Evolutionary conservation across 2,888 invertebrate species (phyloP), one percentile per base, ranked within the genome.

Genomic region (Ormyrus labotus): DNA sequence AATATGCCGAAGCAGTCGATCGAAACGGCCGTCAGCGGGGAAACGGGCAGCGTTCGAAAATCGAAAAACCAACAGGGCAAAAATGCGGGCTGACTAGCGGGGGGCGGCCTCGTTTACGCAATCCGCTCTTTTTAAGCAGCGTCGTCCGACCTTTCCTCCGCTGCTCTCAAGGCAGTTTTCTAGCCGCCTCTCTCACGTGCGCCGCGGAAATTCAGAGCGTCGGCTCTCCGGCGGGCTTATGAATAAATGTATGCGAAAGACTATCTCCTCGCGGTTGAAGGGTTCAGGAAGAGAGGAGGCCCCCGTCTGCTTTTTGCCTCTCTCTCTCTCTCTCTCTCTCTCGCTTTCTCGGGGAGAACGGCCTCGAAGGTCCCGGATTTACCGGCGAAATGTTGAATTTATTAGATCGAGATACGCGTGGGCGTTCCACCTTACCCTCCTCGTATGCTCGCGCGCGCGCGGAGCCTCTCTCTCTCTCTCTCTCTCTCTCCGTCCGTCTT

Each of bases 371-470:
- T 84, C 84, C 84, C 83, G 84, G 83, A 85, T 85, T 85, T 89
- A 88, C 88, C 87, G 87, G 89, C 88, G 89, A 90, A 90, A 90
- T 89, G 90, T 90, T 89, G 89, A 88, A 90, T 90, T 90, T 90
- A 90, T 90, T 90, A 89, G 90, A 90, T 90, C 90, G 89, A 89
- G 90, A 90, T 90, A 90, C 87, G 89, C 87, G 87, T 88, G 90
- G 90, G 90, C 90, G 90, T 90, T 87, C 83, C 89, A 82, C 81
- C 85, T 84, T 83, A 84, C 85, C 84, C 83, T 85, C 86, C 82
- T 83, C 82, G 11, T n/a, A 13, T 11, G 57, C 13, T 10, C 80
- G 47, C 63, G 6, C 51, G 55, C 11, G 7, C 78, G 51, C 72
- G 47, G 5, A 9, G 6, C 60, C 68, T 69, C 74, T 78, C 82